Base-by-base conservation (phyloP, 2,113 vertebrate species). In the Zeus faber region DNA sequence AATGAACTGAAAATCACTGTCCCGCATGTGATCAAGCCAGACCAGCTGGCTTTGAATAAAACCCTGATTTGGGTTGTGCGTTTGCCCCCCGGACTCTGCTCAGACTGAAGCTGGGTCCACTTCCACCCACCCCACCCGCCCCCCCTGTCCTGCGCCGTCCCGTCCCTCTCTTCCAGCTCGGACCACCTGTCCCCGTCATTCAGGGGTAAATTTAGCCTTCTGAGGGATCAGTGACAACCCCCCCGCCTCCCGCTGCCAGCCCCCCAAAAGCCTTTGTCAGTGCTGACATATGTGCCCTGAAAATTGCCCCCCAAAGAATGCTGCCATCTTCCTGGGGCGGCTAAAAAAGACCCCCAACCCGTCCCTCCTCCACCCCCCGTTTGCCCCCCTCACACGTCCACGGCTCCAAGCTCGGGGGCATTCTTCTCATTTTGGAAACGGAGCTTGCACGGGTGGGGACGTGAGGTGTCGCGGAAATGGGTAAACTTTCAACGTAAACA, bases 1-100 rank as follows among this genome's bases (percentile, higher is more conserved):
- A n/a, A n/a, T 29, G 35, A 23, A 16, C 52, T 10, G 47, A 53
- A 80, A 83, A 79, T 60, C 77, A 85, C 89, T 86, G 86, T 65
- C 87, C 89, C 74, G 83, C 87, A 89, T 84, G 81, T 76, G 64
- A 92, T 93, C 92, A 98, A 99, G 96, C 96, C 96, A 99, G 96
- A 95, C 96, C 96, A 98, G 96, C 96, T 98, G 96, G 96, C 96
- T 99, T 97, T 95, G 92, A 92, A 94, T 90, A 93, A 93, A 91
- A 91, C 92, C 94, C 90, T 76, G 89, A 91, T 91, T 88, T 94
- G 94, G 93, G 91, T 91, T 87, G 89, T 81, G 80, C 80, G 87
- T 91, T 89, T 90, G 21, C 47, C 74, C 87, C 89, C 87, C 79
- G 82, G 89, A 92, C 91, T 91, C 89, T 77, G 89, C 91, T 90